A percentile compares a stretch with the other conserved stretches of the same genome.
Conservation (phyloP, 2,113 vertebrate genomes). For the Lucifuga dentata region DNA sequence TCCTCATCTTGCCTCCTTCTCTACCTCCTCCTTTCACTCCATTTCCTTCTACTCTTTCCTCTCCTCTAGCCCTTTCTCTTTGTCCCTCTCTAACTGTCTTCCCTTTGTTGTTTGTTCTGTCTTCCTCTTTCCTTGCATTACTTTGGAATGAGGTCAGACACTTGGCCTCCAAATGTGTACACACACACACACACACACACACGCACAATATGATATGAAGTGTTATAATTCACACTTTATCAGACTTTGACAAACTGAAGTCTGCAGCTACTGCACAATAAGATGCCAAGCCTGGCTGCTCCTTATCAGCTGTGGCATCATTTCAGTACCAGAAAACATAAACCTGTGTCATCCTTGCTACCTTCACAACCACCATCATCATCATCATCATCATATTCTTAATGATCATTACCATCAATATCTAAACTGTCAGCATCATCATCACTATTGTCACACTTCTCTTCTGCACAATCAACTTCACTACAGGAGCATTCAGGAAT, state of each 20-base stretch:
- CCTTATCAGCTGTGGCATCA: slow-evolving; percentile 60
- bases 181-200: slow-evolving; percentile 1
- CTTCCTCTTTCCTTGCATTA: background rate
- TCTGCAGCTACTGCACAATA: slow-evolving; percentile 67
- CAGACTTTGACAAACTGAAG: slow-evolving; percentile 52
- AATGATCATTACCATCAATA: too few relatives aligned
- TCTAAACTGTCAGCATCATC: too few relatives aligned
- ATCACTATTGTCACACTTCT: too few relatives aligned
- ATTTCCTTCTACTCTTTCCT: background rate
- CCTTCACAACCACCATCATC: slow-evolving; percentile 10
- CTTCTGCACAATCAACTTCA: too few relatives aligned
- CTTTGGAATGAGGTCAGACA: background rate
- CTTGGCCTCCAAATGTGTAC: background rate
- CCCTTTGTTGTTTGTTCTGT: too few relatives aligned
- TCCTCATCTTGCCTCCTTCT: background rate
- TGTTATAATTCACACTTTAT: slow-evolving; percentile 67
- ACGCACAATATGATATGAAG: slow-evolving; percentile 34
- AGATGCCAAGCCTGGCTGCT: slow-evolving; percentile 20
- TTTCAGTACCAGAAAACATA: slow-evolving; percentile 59
- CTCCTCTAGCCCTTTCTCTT: slow-evolving; percentile 19
- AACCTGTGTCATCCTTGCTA: slow-evolving; percentile 30
- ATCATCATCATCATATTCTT: slow-evolving; percentile 1
- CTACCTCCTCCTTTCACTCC: background rate
- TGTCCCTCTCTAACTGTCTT: too few relatives aligned
- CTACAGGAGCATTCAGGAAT: too few relatives aligned